Percentiles rank a stretch among this genome's conserved stretches.
phyloP scores from a whole-genome alignment of 2,888 invertebrate genomes.

The Crocallis elinguaria region DNA sequence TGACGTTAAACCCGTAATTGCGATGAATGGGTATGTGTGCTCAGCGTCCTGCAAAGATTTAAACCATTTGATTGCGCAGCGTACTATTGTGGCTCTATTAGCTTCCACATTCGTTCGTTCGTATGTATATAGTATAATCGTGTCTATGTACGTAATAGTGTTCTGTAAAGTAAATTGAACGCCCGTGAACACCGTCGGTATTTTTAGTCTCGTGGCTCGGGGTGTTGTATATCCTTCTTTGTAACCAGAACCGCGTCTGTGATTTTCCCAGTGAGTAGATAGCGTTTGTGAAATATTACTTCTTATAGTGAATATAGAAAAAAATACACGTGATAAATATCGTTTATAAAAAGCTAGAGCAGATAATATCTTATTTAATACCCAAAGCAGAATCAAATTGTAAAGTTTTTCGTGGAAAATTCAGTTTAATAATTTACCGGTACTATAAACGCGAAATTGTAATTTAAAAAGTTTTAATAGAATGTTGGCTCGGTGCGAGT shows the following conservation, averaged over 20 bases:
- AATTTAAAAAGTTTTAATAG: conserved; percentile 22
- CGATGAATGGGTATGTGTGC: conserved; percentile 33
- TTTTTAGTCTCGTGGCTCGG: conserved; percentile 24
- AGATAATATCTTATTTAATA: too few species aligned
- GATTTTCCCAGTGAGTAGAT: conserved; percentile 23
- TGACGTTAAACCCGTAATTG: conserved; percentile 32
- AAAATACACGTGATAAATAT: background rate
- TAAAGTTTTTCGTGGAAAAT: conserved; percentile 4
- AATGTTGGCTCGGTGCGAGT: conserved; percentile 14
- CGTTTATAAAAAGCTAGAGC: background rate
- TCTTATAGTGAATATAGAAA: background rate
- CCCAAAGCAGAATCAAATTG: too few species aligned
- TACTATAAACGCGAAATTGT: conserved; percentile 12
- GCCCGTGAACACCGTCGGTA: conserved; percentile 29
- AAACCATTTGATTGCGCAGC: conserved; percentile 36
- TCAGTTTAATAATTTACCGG: conserved; percentile 10
- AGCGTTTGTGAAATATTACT: conserved; percentile 18
- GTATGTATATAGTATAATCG: conserved; percentile 13
- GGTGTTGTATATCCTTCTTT: conserved; percentile 28
- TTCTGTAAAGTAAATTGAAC: conserved; percentile 35
- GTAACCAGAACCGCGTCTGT: conserved; percentile 32
- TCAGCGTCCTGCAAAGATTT: conserved; percentile 36
- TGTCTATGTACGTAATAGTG: too few species aligned
- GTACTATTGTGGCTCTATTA: conserved; percentile 31
- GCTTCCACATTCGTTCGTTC: background rate